Percentiles rank a stretch among this genome's conserved stretches.
These are phyloP conservation scores for Drosophila lini DNA, from an alignment of 1,140 invertebrate species.

Conservation along the genomic window DNA sequence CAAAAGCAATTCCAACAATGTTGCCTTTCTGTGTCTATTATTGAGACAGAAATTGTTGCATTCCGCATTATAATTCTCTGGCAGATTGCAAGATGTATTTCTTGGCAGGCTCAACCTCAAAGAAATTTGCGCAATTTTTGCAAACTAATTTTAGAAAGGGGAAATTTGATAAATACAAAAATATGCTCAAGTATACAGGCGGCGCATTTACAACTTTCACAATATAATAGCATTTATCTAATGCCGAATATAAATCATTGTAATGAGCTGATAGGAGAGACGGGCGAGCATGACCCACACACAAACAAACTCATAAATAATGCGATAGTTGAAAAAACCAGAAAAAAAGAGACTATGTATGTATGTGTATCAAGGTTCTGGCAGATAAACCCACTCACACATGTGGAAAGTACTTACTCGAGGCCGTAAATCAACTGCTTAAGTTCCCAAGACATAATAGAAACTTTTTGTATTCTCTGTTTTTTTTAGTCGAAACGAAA, in stretches of 20 bases:
- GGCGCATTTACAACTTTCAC: conserved; percentile 47
- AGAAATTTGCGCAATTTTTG: conserved; percentile 19
- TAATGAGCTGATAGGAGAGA: conserved; percentile 57
- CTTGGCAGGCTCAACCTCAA: conserved; percentile 12
- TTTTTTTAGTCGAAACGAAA: conserved; percentile 30
- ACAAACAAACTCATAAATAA: conserved; percentile 59
- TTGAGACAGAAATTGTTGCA: conserved; percentile 43
- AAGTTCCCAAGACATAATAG: conserved; percentile 50
- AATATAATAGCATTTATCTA: conserved; percentile 57
- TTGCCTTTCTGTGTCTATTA: conserved; percentile 10
- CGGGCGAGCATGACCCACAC: conserved; percentile 26
- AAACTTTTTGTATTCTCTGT: conserved; percentile 24
- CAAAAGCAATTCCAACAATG: conserved; percentile 59
- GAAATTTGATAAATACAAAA: conserved; percentile 48
- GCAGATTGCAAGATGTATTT: conserved; percentile 21
- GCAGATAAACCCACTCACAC: conserved; percentile 58
- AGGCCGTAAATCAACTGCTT: conserved; percentile 71
- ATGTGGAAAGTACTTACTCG: conserved; percentile 41
- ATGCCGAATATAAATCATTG: conserved; percentile 61
- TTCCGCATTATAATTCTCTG: conserved; percentile 29
- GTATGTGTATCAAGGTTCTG: conserved; percentile 36
- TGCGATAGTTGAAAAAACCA: conserved; percentile 32
- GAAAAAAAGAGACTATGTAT: conserved; percentile 3
- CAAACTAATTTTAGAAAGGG: conserved; percentile 46
- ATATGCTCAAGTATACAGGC: conserved; percentile 2